A percentile compares a stretch with the other conserved stretches of the same genome.
Conservation (phyloP, 2,888 invertebrate species). For the Scelioninae gen. 1 region DNA sequence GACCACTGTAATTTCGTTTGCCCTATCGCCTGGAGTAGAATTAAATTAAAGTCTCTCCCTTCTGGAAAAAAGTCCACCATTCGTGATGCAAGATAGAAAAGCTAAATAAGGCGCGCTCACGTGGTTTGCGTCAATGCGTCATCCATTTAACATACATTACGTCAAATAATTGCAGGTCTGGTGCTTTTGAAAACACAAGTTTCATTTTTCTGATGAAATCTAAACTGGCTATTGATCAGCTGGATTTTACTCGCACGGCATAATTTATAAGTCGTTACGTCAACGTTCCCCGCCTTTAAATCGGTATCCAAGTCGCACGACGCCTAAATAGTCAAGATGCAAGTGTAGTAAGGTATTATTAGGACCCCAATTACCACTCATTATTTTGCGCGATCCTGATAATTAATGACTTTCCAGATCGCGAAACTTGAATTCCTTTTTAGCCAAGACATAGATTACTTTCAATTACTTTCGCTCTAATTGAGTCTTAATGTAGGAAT, state of each 20-base stretch:
- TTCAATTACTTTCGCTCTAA: too few species aligned
- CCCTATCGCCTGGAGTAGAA: slow-evolving; percentile 54
- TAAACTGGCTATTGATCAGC: slow-evolving; percentile 60
- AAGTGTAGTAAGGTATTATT: slow-evolving; percentile 70
- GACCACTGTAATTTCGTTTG: slow-evolving; percentile 36
- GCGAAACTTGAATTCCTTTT: neutral
- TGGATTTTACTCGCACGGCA: slow-evolving; percentile 29
- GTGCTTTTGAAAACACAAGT: slow-evolving; percentile 50
- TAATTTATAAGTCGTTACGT: slow-evolving; percentile 68
- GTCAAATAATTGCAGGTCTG: slow-evolving; percentile 58
- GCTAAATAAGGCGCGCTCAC: slow-evolving; percentile 57
- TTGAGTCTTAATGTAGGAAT: too few species aligned
- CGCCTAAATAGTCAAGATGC: slow-evolving; percentile 61
- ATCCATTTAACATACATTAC: slow-evolving; percentile 53
- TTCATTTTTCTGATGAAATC: slow-evolving; percentile 58
- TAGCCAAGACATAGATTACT: neutral
- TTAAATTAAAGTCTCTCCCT: slow-evolving; percentile 53
- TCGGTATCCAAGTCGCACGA: slow-evolving; percentile 60
- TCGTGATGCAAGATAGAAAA: slow-evolving; percentile 50
- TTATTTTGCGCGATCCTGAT: slow-evolving; percentile 40
- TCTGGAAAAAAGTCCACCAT: slow-evolving; percentile 38
- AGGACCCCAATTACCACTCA: slow-evolving; percentile 61
- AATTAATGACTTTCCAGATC: slow-evolving; percentile 42
- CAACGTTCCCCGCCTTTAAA: slow-evolving; percentile 63
- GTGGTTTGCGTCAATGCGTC: slow-evolving; percentile 55